Evolutionary conservation across 2,113 vertebrate species (phyloP), one percentile per base, ranked within the genome.

Genomic region (Thryonomys swinderianus): DNA sequence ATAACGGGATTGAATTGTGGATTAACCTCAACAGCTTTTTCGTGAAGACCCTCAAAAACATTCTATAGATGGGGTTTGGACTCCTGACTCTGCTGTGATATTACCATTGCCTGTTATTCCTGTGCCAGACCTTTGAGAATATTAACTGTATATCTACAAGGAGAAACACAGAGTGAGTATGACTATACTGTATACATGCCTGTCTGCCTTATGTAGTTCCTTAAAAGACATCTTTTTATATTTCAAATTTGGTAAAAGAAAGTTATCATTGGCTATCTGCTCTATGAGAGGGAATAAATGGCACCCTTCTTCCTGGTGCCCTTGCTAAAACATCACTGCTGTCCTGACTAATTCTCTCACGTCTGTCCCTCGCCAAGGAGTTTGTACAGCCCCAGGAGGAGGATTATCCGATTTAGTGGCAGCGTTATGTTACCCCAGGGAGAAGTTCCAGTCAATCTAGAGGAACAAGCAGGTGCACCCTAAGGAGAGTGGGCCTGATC

Each of bases 211-310:
- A 45, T 80, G 37, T 4, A 34, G 40, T 27, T 95, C 73, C 73
- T 30, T 71, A 94, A 85, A 83, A 73, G 69, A 45, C 93, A 83
- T 93, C 32, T 40, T 94, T 84, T 94, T 57, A 40, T 64, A 82
- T 78, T 80, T 57, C 67, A 94, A 80, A 62, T 86, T 89, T n/a
- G 64, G 61, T 78, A 64, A 95, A 84, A 62, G 61, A 85, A 95
- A 91, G 37, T 59, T 84, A 23, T 23, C 7, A 53, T 51, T 95
- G 91, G 74, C 67, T 81, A 67, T 90, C 55, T 90, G 48, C n/a
- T 40, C 17, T 78, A 18, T 78, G 45, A 80, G 86, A 79, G 53
- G 2, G 48, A 87, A 73, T 61, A 59, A 96, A 76, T 80, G 37
- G 32, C 83, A 55, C 3, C 1, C 69, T 89, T 32, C 27, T 66